phyloP scores from a whole-genome alignment of 2,113 vertebrate genomes.

The Pomatorhinus ruficollis region DNA sequence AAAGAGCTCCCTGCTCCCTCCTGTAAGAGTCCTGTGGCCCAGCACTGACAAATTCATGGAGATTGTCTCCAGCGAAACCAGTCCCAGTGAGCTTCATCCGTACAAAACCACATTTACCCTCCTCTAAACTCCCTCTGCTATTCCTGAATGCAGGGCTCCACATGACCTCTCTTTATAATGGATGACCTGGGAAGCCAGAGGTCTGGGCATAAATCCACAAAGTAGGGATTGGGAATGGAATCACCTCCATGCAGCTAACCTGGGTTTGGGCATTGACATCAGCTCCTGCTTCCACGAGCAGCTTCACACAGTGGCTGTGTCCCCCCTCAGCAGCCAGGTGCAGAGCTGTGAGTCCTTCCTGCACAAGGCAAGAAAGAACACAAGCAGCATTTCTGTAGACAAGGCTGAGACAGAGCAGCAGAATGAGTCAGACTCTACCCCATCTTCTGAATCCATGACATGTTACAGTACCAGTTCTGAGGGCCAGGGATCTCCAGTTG shows the following conservation, averaged over 20 bases:
- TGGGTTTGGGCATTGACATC: slow-evolving; percentile 79
- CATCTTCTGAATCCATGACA: not conserved
- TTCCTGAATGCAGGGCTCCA: not conserved
- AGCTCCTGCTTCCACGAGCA: slow-evolving; percentile 79
- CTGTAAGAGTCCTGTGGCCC: not conserved
- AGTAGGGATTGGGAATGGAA: not conserved
- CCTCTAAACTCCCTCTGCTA: not conserved
- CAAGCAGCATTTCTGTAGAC: not conserved
- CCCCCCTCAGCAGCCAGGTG: slow-evolving; percentile 80
- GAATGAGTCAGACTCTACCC: not conserved
- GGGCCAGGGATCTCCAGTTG: not conserved
- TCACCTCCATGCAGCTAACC: slow-evolving; percentile 51
- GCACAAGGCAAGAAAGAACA: not conserved
- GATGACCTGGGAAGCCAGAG: not conserved
- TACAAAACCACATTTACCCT: not conserved
- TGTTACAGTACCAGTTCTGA: not conserved
- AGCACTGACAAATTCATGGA: not conserved
- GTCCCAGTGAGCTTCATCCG: not conserved
- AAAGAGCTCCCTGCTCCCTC: not conserved
- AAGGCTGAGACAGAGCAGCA: not conserved
- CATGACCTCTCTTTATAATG: accelerated
- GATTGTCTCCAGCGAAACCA: not conserved
- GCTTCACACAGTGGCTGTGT: slow-evolving; percentile 71
- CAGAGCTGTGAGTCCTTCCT: slow-evolving; percentile 85
- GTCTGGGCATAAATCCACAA: not conserved